A percentile compares a stretch with the other conserved stretches of the same genome.
These are phyloP conservation scores for Melieria crassipennis DNA, from an alignment of 2,888 invertebrate genomes.

Conservation along the genomic window DNA sequence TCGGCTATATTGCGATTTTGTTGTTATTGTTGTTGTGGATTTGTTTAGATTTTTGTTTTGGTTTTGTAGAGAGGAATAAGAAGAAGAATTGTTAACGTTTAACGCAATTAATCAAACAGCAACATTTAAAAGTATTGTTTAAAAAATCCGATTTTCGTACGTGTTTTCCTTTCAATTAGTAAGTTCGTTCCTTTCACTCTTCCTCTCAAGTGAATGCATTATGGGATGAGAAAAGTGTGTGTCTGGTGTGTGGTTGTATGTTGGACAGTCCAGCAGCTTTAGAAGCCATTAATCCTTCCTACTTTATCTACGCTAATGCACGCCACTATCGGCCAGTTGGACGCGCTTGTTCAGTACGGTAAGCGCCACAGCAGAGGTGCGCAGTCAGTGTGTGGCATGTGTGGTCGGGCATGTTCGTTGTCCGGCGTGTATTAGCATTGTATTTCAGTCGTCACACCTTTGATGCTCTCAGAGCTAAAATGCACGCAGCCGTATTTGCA, in stretches of 20 bases:
- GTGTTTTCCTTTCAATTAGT: not conserved
- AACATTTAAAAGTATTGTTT: constrained; percentile 12
- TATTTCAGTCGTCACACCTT: constrained; percentile 62
- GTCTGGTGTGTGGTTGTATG: no score
- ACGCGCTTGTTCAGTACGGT: not conserved
- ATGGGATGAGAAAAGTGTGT: no score
- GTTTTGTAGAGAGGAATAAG: not conserved
- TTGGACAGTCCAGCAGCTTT: no score
- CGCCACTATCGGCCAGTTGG: not conserved
- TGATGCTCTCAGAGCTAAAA: constrained; percentile 65
- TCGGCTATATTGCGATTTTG: not conserved
- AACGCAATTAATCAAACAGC: constrained; percentile 4
- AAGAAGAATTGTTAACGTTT: not conserved
- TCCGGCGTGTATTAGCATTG: constrained; percentile 60
- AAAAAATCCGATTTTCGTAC: not conserved
- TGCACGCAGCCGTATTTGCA: constrained; percentile 69
- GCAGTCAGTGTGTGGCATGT: not conserved
- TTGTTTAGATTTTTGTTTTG: no score
- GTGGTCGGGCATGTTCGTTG: no score
- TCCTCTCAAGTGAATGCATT: no score
- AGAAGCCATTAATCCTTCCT: no score
- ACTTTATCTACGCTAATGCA: not conserved
- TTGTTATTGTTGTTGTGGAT: no score
- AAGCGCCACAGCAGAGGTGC: not conserved
- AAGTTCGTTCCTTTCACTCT: not conserved